Evolutionary conservation across 53 echinoderm and acorn worm species (phyloP).

Genomic region (Astropecten irregularis): DNA sequence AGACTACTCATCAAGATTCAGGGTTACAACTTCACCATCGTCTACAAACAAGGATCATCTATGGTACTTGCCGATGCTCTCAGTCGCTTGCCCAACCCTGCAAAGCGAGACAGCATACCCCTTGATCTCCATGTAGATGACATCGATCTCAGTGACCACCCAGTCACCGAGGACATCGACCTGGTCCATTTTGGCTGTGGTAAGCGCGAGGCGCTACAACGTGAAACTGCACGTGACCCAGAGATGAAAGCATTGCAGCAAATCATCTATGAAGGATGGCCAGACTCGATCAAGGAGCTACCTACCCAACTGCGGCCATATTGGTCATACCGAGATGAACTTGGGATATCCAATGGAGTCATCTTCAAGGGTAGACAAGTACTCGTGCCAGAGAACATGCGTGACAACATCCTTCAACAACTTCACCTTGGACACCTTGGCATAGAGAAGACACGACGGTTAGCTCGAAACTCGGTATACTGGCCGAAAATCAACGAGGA

Average conservation of each 20-base stretch:
- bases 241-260: not conserved
- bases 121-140: constrained; percentile 18
- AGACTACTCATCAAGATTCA: constrained; percentile 35
- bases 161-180: constrained; percentile 19
- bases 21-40: constrained; percentile 15
- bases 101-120: not conserved
- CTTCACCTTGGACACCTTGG: constrained; percentile 64
- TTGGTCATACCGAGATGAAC: constrained; percentile 68
- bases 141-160: not conserved
- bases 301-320: constrained; percentile 41
- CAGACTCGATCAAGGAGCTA: constrained; percentile 55
- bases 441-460: constrained; percentile 58
- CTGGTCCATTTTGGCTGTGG: constrained; percentile 33
- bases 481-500: constrained; percentile 79
- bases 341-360: constrained; percentile 48
- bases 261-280: constrained; percentile 43
- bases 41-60: constrained; percentile 1
- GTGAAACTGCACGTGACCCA: constrained; percentile 28
- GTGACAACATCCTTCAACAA: constrained; percentile 37
- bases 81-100: not conserved
- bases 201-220: constrained; percentile 16
- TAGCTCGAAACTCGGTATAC: constrained; percentile 63
- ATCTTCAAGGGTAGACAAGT: constrained; percentile 66
- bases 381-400: constrained; percentile 53
- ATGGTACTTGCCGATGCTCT: constrained; percentile 29